phyloP scores from a whole-genome alignment of 2,797 vertebrate species.

The Discoglossus pictus region DNA sequence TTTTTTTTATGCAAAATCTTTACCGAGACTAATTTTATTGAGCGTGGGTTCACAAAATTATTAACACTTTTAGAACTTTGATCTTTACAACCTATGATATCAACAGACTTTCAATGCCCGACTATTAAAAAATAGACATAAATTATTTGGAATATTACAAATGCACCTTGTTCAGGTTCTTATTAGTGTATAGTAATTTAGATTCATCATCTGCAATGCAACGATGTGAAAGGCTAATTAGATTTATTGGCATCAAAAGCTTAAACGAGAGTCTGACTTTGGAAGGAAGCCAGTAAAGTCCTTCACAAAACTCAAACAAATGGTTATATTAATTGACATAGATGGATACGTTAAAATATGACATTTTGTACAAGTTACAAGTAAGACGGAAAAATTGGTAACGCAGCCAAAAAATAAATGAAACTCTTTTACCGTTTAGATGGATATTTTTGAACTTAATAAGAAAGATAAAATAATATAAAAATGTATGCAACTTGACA shows the following conservation, averaged over 20 bases:
- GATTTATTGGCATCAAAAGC: slow-evolving; percentile 26
- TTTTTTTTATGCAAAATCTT: no score
- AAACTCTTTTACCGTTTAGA: no score
- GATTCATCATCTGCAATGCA: slow-evolving; percentile 34
- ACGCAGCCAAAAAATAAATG: no score
- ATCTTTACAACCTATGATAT: no score
- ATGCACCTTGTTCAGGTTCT: slow-evolving; percentile 18
- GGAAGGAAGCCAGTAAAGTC: slow-evolving; percentile 16
- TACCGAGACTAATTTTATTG: no score
- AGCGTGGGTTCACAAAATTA: no score
- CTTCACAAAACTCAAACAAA: slow-evolving; percentile 17
- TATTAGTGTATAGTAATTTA: slow-evolving; percentile 29
- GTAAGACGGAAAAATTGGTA: slow-evolving; percentile 22
- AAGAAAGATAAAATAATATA: no score
- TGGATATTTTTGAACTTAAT: no score
- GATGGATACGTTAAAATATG: slow-evolving; percentile 9
- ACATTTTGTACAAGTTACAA: not conserved
- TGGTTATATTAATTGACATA: slow-evolving; percentile 33
- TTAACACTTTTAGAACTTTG: no score
- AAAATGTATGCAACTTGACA: no score
- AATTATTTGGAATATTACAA: slow-evolving; percentile 11
- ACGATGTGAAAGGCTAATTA: slow-evolving; percentile 40
- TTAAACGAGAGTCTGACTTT: slow-evolving; percentile 11
- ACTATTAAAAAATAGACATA: no score
- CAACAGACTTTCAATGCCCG: no score